Conservation (phyloP, 2,113 vertebrate genomes). For the Gopherus evgoodei region DNA sequence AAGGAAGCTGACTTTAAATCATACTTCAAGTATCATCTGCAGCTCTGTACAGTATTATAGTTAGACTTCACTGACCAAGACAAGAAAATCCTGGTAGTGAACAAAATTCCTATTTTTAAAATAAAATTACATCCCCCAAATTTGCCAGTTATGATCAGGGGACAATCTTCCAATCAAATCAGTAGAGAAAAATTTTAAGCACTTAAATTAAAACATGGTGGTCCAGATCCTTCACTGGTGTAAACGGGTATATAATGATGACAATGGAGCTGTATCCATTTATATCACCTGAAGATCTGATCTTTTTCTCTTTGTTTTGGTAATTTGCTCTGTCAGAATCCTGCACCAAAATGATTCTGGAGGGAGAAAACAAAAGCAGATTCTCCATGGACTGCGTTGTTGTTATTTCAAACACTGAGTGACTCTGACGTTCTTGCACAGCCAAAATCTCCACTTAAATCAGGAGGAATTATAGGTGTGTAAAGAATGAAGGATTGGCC, state of each 20-base stretch:
- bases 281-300: background rate
- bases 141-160: background rate
- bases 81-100: background rate
- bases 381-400: background rate
- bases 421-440: background rate
- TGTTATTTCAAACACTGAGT: background rate
- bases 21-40: background rate
- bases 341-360: background rate
- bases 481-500: background rate
- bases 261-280: background rate
- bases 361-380: background rate
- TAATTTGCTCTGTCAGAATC: background rate
- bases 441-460: no score
- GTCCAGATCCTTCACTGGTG: background rate
- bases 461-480: background rate
- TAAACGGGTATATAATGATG: background rate
- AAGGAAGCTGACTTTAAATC: background rate
- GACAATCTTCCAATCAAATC: background rate
- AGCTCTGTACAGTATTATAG: background rate
- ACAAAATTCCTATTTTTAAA: background rate
- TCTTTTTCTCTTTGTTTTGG: background rate
- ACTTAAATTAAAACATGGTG: background rate
- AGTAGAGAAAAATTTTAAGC: background rate
- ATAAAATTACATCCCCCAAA: background rate
- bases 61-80: background rate